Percentiles rank a stretch among this genome's conserved stretches.
phyloP scores from a whole-genome alignment of 2,888 invertebrate species.

The Polyploca ridens region DNA sequence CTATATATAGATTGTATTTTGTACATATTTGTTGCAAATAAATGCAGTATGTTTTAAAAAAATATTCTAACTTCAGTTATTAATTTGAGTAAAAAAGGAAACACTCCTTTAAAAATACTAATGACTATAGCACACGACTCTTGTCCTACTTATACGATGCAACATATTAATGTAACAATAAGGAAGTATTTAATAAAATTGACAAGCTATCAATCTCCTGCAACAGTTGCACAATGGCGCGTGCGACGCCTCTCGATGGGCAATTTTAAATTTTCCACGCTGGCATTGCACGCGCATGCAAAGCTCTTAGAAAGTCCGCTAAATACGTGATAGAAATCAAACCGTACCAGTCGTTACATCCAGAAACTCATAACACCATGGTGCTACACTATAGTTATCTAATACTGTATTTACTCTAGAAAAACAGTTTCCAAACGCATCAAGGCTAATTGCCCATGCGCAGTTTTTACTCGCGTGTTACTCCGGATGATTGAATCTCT shows the following conservation, averaged over 20 bases:
- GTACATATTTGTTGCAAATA: too few species aligned
- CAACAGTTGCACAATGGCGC: constrained; percentile 52
- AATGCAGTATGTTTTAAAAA: too few species aligned
- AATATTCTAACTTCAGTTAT: too few species aligned
- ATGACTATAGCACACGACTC: background rate
- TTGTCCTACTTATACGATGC: background rate
- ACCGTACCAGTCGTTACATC: constrained; percentile 21
- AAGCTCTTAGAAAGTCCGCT: constrained; percentile 59
- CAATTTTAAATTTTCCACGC: constrained; percentile 42
- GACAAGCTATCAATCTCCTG: constrained; percentile 30
- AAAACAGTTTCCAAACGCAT: constrained; percentile 7
- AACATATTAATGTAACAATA: background rate
- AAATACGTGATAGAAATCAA: constrained; percentile 64
- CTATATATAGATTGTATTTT: too few species aligned
- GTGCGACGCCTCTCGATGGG: constrained; percentile 44
- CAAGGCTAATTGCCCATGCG: background rate
- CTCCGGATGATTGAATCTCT: constrained; percentile 9
- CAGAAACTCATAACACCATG: constrained; percentile 23
- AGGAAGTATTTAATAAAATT: constrained; percentile 36
- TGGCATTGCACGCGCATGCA: constrained; percentile 38
- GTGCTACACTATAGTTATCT: constrained; percentile 32
- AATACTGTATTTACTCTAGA: constrained; percentile 17
- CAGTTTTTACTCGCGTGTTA: constrained; percentile 10
- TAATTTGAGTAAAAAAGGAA: too few species aligned
- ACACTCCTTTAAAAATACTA: background rate